These are phyloP conservation scores for Oostethus manadensis DNA, from an alignment of 2,113 vertebrate genomes.

Conservation along the genomic window DNA sequence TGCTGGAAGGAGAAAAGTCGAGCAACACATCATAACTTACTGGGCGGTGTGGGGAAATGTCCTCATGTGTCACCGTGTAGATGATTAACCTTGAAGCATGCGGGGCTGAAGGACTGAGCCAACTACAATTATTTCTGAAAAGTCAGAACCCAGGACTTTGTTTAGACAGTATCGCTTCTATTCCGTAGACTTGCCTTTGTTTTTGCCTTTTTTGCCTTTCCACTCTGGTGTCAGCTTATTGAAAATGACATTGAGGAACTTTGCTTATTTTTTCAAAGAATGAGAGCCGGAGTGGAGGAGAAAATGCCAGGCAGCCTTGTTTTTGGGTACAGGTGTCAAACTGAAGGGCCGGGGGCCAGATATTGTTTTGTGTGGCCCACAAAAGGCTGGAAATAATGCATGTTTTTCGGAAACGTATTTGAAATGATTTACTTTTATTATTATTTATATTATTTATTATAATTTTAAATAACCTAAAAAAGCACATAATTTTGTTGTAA, in stretches of 20 bases:
- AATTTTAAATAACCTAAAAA: no score
- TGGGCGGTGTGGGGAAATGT: slow-evolving; percentile 20
- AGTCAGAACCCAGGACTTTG: background rate
- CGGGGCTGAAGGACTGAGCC: background rate
- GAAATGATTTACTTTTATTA: no score
- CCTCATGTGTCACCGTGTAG: slow-evolving; percentile 18
- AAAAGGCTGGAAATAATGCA: no score
- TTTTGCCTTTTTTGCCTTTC: no score
- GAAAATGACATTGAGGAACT: slow-evolving; percentile 8
- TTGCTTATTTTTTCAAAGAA: slow-evolving; percentile 1
- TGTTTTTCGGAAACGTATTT: no score
- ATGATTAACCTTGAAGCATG: slow-evolving; percentile 13
- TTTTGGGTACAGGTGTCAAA: slow-evolving; percentile 39
- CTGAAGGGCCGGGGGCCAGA: no score
- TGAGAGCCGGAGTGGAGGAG: slow-evolving; percentile 27
- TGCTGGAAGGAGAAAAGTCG: slow-evolving; percentile 17
- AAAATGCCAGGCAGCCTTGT: slow-evolving; percentile 35
- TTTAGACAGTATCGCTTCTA: background rate
- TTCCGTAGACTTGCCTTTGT: background rate
- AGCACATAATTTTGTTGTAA: no score
- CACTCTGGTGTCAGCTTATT: slow-evolving; percentile 5
- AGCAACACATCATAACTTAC: slow-evolving; percentile 25
- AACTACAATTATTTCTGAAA: background rate
- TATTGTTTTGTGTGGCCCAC: no score
- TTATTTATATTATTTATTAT: no score